Base-by-base conservation (phyloP, 2,797 vertebrate genomes). In the Thamnophis elegans region DNA sequence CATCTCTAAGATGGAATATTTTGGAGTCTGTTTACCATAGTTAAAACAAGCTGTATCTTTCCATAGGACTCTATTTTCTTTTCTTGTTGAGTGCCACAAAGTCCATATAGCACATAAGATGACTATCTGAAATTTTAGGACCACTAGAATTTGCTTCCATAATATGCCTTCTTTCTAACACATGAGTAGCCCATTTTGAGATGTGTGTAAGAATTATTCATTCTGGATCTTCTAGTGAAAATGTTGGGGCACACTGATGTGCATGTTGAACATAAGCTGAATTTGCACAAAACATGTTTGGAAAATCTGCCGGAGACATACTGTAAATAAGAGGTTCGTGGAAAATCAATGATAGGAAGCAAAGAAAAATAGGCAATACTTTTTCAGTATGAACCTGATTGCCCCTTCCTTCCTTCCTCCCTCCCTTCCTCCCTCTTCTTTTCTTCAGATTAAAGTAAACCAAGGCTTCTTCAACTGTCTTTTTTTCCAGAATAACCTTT, bases 401-500 rank as follows among this genome's bases (percentile, higher is more conserved):
- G 73, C 1, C 22, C 36, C 68, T 78, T 36, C 68, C 68, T 73
- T 68, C 5, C n/a, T 20, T 0, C 7, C 16, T 73, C 7, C 7
- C 32, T 32, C 16, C 0, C n/a, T 73, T 2, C 13, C 28, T 14
- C 10, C 4, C 4, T 62, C 11, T 5, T 51, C 47, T 51, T 51
- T 51, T 51, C 47, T 51, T 51, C 47, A 51, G 47, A 51, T 51
- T 51, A 51, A 97, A 97, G 96, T 95, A 97, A 96, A 97, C 93
- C 94, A 93, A 94, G 95, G 94, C 93, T 94, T 89, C 60, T 20
- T 90, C 58, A 87, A 13, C 32, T 96, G 93, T 93, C 92, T 93
- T 94, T 94, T 78, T 62, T 94, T 94, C 4, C 96, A 95, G 94
- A 92, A 96, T 97, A 97, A 97, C 96, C 96, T 98, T 97, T 97